Percentiles rank a stretch among this genome's conserved stretches.
Evolutionary conservation across 2,797 vertebrate species (phyloP).

Genomic region (Acipenser oxyrinchus): DNA sequence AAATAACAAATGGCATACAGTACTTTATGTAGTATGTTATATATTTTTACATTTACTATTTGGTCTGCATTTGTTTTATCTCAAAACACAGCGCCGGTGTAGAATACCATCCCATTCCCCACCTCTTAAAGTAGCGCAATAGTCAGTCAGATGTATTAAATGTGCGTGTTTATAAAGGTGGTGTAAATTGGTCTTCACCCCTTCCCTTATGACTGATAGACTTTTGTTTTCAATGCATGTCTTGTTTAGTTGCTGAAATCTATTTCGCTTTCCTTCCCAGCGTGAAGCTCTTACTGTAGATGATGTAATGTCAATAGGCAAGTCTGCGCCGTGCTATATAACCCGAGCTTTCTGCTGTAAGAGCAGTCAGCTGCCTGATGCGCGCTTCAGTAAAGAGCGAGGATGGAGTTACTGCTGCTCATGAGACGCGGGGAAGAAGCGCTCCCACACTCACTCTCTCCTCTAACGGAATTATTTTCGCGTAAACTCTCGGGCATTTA

Average conservation of each 20-base stretch:
- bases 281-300: constrained; percentile 6
- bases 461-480: constrained; percentile 1
- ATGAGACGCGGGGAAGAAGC: neutral
- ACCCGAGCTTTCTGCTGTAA: neutral
- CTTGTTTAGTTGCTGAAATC: neutral
- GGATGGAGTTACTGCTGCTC: neutral
- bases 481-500: too few relatives aligned
- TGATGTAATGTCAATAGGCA: constrained; percentile 28
- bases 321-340: neutral
- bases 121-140: too few relatives aligned
- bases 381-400: constrained; percentile 17
- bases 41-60: too few relatives aligned
- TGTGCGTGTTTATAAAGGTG: too few relatives aligned
- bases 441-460: neutral
- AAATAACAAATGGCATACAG: too few relatives aligned
- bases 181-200: too few relatives aligned
- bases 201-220: too few relatives aligned
- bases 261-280: constrained; percentile 3
- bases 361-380: constrained; percentile 5
- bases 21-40: too few relatives aligned
- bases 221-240: neutral
- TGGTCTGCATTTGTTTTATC: too few relatives aligned
- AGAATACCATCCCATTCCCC: too few relatives aligned
- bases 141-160: too few relatives aligned
- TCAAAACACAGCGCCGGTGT: too few relatives aligned